Base-by-base conservation (phyloP, 2,888 invertebrate species). In the Bimastos eiseni region DNA sequence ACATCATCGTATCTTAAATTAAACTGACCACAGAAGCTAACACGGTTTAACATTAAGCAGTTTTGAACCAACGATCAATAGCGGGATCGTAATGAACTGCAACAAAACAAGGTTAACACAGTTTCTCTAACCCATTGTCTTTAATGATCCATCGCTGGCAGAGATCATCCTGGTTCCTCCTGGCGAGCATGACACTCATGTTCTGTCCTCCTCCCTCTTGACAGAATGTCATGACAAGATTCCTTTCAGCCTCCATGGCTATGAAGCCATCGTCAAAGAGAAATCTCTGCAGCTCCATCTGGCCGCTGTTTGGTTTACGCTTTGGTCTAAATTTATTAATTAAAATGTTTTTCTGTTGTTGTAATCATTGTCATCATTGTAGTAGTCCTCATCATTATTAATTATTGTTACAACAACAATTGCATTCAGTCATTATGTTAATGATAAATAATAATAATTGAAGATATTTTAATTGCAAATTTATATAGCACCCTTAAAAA, bases 241-340 rank as follows among this genome's bases (percentile, higher is more conserved):
- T 93, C 30, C 92, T 91, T 91, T 94, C 94, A 49, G 92, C 91
- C 5, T 91, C 91, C 90, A 93, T 93, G 0, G 93, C 93, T 55
- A 95, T 94, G 92, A 93, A 94, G 44, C 94, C 94, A 91, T 94
- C 94, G 88, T 94, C 94, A 92, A 92, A 94, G 30, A 92, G 92
- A 92, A 95, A 95, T 91, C 93, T 93, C 93, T 95, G 94, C 41
- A 94, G 44, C 89, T 86, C 86, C 8, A 24, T 37, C 86, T 86
- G 36, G 37, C 1, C n/a, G 21, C 19, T 17, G 21, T 36, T 86
- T 17, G 86, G 0, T 36, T 36, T 86, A 36, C 86, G 86, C 86
- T 36, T 86, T 86, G 86, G 36, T 86, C 86, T 86, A 86, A 86
- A 86, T 70, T 70, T 8, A 70, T 70, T 70, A 70, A 49, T 70